Evolutionary conservation across 2,797 vertebrate species (phyloP), one percentile per base, ranked within the genome.

Genomic region (Eospalax fontanierii): DNA sequence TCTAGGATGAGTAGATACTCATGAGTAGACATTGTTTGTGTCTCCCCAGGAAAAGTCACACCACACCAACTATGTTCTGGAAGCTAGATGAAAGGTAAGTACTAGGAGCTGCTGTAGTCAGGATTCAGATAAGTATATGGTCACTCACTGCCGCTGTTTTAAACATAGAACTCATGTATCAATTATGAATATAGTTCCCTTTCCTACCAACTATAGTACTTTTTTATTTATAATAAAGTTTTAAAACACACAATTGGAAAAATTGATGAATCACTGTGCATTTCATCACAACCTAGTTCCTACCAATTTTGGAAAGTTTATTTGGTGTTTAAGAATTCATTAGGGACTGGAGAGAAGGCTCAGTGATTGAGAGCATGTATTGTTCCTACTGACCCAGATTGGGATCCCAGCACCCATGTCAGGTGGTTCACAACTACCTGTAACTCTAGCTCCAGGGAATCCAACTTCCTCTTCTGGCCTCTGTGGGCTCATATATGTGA

Each of bases 211-310:
- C 10, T 0, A 18, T 57, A 2, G 11, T 15, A 38, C 16, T 94
- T 91, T 94, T 38, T 66, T 16, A 90, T 30, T 22, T 63, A 40
- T 35, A 91, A 73, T 22, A 54, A 80, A 91, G 21, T 35, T 75
- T 76, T 18, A 24, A 83, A 96, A 90, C 54, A 4, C 14, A 46
- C 28, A 38, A 19, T 86, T 54, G 50, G 50, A 54, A 88, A 88
- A 90, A 95, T 85, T 81, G 21, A 33, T 66, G 59, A 35, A 81
- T 43, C 90, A 65, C 11, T 65, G 0, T 46, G 24, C 50, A 92
- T 61, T 76, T n/a, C 76, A 57, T 50, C 18, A 16, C 50, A 61
- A 26, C 21, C 70, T 87, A 83, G 84, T 61, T 50, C 89, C 35
- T 76, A 75, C 26, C 79, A 0, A 71, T 73, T 66, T 89, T 91